Base-by-base conservation (phyloP, 2,888 invertebrate genomes). In the Willowsia nigromaculata region DNA sequence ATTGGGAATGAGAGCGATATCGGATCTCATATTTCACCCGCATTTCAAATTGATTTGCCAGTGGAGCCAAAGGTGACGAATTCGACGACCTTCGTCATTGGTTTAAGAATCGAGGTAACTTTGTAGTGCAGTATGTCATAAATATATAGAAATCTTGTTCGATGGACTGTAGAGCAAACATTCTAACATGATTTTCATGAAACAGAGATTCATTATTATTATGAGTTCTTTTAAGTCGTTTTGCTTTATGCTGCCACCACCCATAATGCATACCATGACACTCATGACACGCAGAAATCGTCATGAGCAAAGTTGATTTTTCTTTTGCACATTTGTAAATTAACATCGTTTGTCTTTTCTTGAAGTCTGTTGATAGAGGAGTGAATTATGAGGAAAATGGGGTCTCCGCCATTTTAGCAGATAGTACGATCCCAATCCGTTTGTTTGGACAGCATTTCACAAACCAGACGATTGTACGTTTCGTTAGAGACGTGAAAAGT, bases 381-480 rank as follows among this genome's bases (percentile, higher is more conserved):
- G 91, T 92, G 18, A 88, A 62, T 27, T 92, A 92, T 83, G 92
- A 92, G 33, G 82, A 91, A 53, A 82, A 90, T 59, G 92, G 92
- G 65, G 90, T 92, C 3, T 91, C 92, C 18, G 81, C 89, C 2
- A 86, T 92, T 88, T 71, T 92, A 65, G 91, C 92, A 1, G 90
- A 92, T 53, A 90, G 76, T 4, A 33, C 82, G 7, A 82, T 91
- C 11, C 90, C 91, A 4, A 89, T 92, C 25, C 90, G 92, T 40
- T 74, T 92, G 5, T 92, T 92, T 85, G 92, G 92, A 0, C 88
- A 84, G n/a, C 87, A 89, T 53, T 92, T 92, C 82, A 91, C 91
- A 33, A 92, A 92, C 85, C 81, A 91, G 56, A 92, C 92, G 9
- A 90, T 92, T 7, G 91, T 93, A 9, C 81, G 91, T 18, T 93